phyloP scores from a whole-genome alignment of 2,888 invertebrate genomes.

The Xanthia icteritia region DNA sequence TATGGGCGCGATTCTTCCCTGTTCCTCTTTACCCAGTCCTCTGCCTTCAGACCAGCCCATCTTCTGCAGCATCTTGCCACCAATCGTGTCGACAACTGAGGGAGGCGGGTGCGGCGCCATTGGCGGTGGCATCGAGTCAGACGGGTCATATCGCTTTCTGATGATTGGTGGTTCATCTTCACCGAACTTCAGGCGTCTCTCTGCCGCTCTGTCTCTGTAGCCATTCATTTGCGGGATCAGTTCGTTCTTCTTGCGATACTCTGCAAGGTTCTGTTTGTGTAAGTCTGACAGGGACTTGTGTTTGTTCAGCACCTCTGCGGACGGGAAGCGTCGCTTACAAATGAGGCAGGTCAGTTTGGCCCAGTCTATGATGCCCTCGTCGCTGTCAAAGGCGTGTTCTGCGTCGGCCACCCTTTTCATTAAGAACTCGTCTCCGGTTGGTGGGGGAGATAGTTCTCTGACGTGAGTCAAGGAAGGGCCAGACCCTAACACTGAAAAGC shows the following conservation, averaged over 20 bases:
- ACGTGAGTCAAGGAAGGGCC: conserved; percentile 84
- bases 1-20: conserved; percentile 97
- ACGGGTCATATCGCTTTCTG: conserved; percentile 85
- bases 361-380: conserved; percentile 96
- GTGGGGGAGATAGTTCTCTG: conserved; percentile 83
- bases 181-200: conserved; percentile 97
- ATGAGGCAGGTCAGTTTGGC: conserved; percentile 97
- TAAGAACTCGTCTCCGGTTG: conserved; percentile 81
- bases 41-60: conserved; percentile 99
- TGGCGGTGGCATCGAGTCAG: conserved; percentile 81
- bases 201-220: conserved; percentile 99
- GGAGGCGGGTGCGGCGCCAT: conserved; percentile 91
- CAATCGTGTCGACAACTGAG: conserved; percentile 97
- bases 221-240: conserved; percentile 81
- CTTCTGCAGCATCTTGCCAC: conserved; percentile 98
- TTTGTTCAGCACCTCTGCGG: conserved; percentile 95
- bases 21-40: conserved; percentile 98
- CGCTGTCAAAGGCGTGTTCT: conserved; percentile 90
- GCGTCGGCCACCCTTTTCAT: conserved; percentile 85
- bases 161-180: conserved; percentile 92
- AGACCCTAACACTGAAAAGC: conserved; percentile 97
- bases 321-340: conserved; percentile 98
- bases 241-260: conserved; percentile 86
- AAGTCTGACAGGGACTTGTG: conserved; percentile 98
- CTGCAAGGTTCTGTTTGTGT: conserved; percentile 96